phyloP scores from a whole-genome alignment of 2,113 vertebrate species.

The Colaptes auratus region DNA sequence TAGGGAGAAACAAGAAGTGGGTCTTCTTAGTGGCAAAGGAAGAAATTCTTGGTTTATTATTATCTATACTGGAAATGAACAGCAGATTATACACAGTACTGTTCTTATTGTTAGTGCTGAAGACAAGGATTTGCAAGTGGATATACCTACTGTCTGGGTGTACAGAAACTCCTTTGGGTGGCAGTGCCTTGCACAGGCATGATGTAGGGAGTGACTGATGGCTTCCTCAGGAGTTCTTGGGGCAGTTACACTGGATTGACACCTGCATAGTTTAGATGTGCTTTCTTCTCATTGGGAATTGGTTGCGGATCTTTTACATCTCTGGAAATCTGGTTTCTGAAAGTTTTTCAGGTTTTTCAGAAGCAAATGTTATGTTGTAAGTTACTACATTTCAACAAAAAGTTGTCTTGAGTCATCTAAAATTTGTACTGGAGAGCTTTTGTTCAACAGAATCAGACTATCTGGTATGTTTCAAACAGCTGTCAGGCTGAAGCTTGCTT shows the following conservation, averaged over 20 bases:
- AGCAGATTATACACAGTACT: not conserved
- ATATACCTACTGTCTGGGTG: rapidly evolving
- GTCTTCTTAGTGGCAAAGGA: not conserved
- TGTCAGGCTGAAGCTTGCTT: constrained; percentile 1
- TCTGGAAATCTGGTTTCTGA: not conserved
- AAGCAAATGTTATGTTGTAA: not conserved
- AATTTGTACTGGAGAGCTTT: constrained; percentile 3
- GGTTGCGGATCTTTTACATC: not conserved
- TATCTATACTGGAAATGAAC: not conserved
- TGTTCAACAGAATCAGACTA: not conserved
- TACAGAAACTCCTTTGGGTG: not conserved
- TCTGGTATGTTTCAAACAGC: not conserved
- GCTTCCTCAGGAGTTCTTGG: not conserved
- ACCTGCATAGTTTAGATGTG: rapidly evolving
- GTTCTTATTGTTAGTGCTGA: not conserved
- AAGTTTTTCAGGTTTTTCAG: not conserved
- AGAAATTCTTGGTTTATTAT: not conserved
- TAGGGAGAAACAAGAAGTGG: not conserved
- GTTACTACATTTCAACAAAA: not conserved
- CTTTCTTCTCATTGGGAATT: not conserved
- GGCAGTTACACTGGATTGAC: rapidly evolving
- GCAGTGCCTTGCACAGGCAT: rapidly evolving
- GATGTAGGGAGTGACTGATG: not conserved
- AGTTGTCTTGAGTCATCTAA: not conserved
- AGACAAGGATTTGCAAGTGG: not conserved